Base-by-base conservation (phyloP, 37 sponge, comb jelly and placozoan species). In the Aphrocallistes beatrix region DNA sequence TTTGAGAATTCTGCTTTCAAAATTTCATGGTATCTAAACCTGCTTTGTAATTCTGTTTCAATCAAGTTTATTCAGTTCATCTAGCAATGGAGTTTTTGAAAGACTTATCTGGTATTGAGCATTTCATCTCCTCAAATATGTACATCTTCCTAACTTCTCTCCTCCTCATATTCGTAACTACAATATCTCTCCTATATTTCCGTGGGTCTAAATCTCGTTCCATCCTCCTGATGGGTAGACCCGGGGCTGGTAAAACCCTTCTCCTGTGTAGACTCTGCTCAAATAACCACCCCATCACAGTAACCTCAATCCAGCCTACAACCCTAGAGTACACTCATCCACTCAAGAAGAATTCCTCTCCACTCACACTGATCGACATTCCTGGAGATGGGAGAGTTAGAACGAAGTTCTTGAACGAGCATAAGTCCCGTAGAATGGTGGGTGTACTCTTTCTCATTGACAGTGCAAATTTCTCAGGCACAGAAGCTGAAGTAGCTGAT, bases 241-340 rank as follows among this genome's bases (percentile, higher is more conserved):
- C 75, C 75, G 75, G 75, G 28, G 75, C 75, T 60, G 75, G 75
- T 21, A 60, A 60, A 60, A 60, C 75, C 10, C 75, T 19, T 21
- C 21, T 60, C 8, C 75, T 60, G 1, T 60, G 75, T 13, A 60
- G n/a, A 60, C 75, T 60, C 25, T 60, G 25, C 21, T 60, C 75
- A 3, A 60, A 60, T 28, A 25, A 19, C 10, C n/a, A 30, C n/a
- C 75, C 75, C 8, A 60, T 60, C 8, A 60, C 75, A 32, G 32
- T 60, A 60, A 60, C 75, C 21, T 60, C 75, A 25, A 60, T 60
- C 10, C 75, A 60, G 75, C 75, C 75, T 32, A 60, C 75, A 6
- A 60, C 75, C 1, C 75, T 60, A 60, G 75, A 60, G n/a, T 60
- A 60, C 75, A 60, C 75, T 25, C 25, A 60, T 30, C 21, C 75